Percentiles rank a stretch among this genome's conserved stretches.
Evolutionary conservation across 2,797 vertebrate genomes (phyloP).

Genomic region (Dendrocincla tyrannina): DNA sequence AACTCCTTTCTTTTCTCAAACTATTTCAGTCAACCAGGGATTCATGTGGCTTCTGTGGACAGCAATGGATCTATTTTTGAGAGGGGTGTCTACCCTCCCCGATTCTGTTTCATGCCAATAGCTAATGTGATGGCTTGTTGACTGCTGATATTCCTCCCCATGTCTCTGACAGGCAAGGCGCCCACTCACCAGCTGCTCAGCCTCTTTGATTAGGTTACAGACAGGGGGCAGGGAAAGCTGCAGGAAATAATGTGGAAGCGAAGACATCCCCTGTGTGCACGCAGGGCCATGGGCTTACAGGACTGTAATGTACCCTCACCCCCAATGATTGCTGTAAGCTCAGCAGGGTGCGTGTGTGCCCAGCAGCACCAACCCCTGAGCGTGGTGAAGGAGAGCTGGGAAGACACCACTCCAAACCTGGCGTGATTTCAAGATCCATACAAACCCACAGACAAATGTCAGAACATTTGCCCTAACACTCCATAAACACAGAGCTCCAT

Average conservation of each 20-base stretch:
- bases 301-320: not conserved
- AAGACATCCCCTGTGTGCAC: not conserved
- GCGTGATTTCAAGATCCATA: not conserved
- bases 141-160: slow-evolving; percentile 61
- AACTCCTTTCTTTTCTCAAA: not conserved
- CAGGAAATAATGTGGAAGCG: not conserved
- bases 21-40: not conserved
- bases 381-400: not conserved
- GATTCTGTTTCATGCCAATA: slow-evolving; percentile 15
- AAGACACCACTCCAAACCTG: not conserved
- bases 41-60: slow-evolving; percentile 16
- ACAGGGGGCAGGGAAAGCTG: slow-evolving; percentile 38
- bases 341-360: accelerated
- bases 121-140: slow-evolving; percentile 58
- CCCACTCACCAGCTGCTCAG: slow-evolving; percentile 70
- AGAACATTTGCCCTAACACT: slow-evolving; percentile 26
- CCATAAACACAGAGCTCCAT: not conserved
- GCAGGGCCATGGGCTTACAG: not conserved
- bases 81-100: slow-evolving; percentile 22
- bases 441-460: slow-evolving; percentile 5
- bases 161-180: slow-evolving; percentile 61
- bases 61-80: slow-evolving; percentile 47
- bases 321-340: not conserved
- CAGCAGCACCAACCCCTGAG: not conserved
- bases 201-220: slow-evolving; percentile 59